phyloP scores from a whole-genome alignment of 2,888 invertebrate species.

The Polyommatus iphigenia region DNA sequence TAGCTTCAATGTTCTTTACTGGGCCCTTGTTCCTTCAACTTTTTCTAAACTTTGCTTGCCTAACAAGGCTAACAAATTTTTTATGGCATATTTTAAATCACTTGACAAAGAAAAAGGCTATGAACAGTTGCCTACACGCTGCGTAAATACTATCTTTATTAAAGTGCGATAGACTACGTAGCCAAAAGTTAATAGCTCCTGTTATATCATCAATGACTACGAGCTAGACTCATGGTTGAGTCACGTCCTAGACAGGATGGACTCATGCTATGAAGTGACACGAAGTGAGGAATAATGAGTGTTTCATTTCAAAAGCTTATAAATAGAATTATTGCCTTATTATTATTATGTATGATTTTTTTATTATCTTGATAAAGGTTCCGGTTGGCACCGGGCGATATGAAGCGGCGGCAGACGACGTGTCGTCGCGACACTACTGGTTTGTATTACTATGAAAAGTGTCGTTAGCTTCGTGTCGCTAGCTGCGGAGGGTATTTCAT shows the following conservation, averaged over 20 bases:
- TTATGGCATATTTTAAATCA: too few relatives aligned
- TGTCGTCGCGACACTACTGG: too few relatives aligned
- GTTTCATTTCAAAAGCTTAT: background rate
- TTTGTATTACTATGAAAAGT: too few relatives aligned
- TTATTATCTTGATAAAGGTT: background rate
- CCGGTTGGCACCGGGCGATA: too few relatives aligned
- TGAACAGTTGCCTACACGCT: too few relatives aligned
- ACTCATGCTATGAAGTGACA: background rate
- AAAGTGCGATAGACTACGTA: background rate
- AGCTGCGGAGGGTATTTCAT: too few relatives aligned
- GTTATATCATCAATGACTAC: conserved; percentile 6
- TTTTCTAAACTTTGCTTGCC: background rate
- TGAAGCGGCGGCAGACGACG: too few relatives aligned
- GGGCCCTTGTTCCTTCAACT: background rate
- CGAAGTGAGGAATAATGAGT: background rate
- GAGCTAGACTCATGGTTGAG: conserved; percentile 7
- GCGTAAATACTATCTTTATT: too few relatives aligned
- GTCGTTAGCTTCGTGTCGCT: too few relatives aligned
- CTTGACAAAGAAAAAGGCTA: too few relatives aligned
- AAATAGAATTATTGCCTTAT: background rate
- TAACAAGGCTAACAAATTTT: too few relatives aligned
- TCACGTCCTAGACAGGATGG: conserved; percentile 12
- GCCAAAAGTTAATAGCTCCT: background rate
- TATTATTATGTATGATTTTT: background rate
- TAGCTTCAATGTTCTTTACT: background rate